Evolutionary conservation across 2,888 invertebrate genomes (phyloP).

Genomic region (Lamellibrachia satsuma): DNA sequence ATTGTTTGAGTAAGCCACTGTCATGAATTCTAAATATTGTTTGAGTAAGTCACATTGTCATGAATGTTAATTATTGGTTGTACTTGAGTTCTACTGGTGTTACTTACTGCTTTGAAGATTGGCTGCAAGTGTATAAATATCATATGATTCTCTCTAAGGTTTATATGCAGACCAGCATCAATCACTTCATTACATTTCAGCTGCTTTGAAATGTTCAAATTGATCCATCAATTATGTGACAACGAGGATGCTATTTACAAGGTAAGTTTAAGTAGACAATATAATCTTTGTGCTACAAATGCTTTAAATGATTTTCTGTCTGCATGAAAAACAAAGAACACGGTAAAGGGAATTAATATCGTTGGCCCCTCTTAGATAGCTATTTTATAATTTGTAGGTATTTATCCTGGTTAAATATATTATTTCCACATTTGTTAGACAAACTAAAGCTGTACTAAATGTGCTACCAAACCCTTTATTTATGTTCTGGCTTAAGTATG

Average conservation of each 20-base stretch:
- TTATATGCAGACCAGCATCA: constrained; percentile 17
- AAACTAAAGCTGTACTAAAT: background rate
- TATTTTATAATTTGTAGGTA: background rate
- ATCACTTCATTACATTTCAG: constrained; percentile 28
- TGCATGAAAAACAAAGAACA: background rate
- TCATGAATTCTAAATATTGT: background rate
- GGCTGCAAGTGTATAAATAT: background rate
- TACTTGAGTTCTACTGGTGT: background rate
- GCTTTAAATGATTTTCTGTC: background rate
- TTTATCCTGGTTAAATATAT: background rate
- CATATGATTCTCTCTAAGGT: background rate
- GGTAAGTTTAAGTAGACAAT: constrained; percentile 38
- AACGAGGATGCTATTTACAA: constrained; percentile 53
- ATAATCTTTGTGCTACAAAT: background rate
- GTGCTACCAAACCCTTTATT: background rate
- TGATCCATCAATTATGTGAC: constrained; percentile 55
- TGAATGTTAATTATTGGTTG: background rate
- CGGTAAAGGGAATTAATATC: background rate
- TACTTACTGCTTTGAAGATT: background rate
- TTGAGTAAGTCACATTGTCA: too few species aligned
- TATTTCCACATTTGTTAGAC: constrained; percentile 17
- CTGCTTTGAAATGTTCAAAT: constrained; percentile 51
- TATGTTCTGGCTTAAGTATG: background rate
- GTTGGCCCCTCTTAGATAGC: background rate
- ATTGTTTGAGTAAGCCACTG: background rate